phyloP scores from a whole-genome alignment of 92 coral and sea anemone species.

The Nematostella vectensis region DNA sequence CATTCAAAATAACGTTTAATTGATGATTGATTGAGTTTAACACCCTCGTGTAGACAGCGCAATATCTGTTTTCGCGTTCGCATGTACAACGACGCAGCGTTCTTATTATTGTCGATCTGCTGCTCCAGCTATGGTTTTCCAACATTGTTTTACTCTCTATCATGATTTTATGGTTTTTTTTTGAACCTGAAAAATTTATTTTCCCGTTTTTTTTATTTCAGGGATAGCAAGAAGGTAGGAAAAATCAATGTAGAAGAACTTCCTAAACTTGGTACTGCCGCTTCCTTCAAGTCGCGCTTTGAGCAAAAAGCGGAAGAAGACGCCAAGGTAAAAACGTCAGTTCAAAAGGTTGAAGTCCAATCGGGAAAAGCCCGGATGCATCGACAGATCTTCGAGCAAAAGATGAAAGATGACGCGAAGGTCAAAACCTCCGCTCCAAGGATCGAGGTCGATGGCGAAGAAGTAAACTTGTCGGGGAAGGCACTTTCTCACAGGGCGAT shows the following conservation, averaged over 20 bases:
- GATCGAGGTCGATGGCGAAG: constrained; percentile 56
- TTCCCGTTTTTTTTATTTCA: constrained; percentile 1
- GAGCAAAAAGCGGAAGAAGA: constrained; percentile 65
- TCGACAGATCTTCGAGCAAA: constrained; percentile 42
- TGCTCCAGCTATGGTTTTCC: too few species aligned
- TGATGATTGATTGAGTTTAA: too few species aligned
- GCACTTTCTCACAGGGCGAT: constrained; percentile 59
- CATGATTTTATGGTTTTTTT: not conserved
- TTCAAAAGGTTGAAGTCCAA: constrained; percentile 30
- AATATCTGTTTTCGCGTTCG: too few species aligned
- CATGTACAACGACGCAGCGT: too few species aligned
- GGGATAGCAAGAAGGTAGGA: constrained; percentile 36
- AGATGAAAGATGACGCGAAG: constrained; percentile 24
- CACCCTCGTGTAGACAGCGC: too few species aligned
- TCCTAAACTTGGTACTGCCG: constrained; percentile 66
- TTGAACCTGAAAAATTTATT: too few species aligned
- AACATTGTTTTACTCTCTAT: too few species aligned
- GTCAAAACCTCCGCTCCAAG: constrained; percentile 34
- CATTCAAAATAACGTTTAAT: too few species aligned
- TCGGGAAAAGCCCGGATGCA: constrained; percentile 41
- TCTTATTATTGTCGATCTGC: too few species aligned
- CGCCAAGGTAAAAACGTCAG: constrained; percentile 34
- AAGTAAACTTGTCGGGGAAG: constrained; percentile 54
- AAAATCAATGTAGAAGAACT: constrained; percentile 52
- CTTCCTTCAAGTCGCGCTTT: constrained; percentile 54